Conservation (phyloP, 2,797 vertebrate species). For the Champsocephalus esox region DNA sequence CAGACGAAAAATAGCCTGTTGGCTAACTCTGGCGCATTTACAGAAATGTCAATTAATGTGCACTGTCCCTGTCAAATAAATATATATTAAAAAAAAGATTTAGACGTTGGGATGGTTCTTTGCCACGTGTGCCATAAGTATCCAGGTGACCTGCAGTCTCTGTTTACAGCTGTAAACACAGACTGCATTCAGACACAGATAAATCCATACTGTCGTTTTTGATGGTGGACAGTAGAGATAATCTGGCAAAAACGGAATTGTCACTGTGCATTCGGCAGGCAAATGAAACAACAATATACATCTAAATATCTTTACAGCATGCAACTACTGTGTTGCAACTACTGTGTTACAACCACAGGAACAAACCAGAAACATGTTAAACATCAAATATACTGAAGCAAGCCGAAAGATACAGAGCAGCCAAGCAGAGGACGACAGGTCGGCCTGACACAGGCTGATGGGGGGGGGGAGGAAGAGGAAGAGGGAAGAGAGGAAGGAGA, state of each 20-base stretch:
- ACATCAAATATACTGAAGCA: constrained; percentile 24
- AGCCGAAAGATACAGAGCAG: constrained; percentile 26
- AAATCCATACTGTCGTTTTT: background rate
- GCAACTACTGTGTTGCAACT: constrained; percentile 10
- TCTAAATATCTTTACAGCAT: constrained; percentile 20
- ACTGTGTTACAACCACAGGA: constrained; percentile 14
- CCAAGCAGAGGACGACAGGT: constrained; percentile 25
- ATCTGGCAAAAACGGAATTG: background rate
- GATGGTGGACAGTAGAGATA: too few species aligned
- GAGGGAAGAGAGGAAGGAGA: constrained; percentile 11
- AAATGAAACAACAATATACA: background rate
- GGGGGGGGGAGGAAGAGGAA: background rate
- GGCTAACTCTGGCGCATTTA: too few species aligned
- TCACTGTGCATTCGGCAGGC: background rate
- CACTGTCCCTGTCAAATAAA: too few species aligned
- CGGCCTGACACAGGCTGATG: constrained; percentile 27
- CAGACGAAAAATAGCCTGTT: too few species aligned
- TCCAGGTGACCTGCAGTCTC: background rate
- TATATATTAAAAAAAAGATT: background rate
- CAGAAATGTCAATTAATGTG: too few species aligned
- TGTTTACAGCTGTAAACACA: background rate
- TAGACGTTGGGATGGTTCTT: constrained; percentile 17
- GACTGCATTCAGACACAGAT: constrained; percentile 1
- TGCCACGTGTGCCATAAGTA: background rate
- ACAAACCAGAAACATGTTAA: constrained; percentile 29